phyloP scores from a whole-genome alignment of 2,888 invertebrate species.

The Lepidocyrtinus sp. region DNA sequence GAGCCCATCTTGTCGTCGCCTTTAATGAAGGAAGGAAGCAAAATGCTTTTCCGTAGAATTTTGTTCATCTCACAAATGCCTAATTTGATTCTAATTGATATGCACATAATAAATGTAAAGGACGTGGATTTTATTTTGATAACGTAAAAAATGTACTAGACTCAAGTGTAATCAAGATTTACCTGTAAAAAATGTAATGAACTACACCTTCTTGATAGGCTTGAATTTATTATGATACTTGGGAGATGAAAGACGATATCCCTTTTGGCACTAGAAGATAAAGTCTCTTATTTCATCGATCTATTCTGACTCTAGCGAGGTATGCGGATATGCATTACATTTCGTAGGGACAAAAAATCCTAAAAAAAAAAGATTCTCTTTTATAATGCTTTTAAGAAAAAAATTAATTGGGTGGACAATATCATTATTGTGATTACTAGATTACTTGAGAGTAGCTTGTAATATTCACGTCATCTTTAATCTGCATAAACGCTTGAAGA shows the following conservation, averaged over 20 bases:
- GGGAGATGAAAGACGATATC: background rate
- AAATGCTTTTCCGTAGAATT: no score
- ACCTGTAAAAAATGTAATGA: slow-evolving; percentile 1
- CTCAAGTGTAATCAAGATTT: no score
- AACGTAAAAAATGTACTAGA: no score
- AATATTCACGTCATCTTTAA: slow-evolving; percentile 22
- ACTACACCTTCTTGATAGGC: slow-evolving; percentile 7
- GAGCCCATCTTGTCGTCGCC: background rate
- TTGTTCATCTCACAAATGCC: background rate
- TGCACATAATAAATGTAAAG: background rate
- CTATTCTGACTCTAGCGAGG: background rate
- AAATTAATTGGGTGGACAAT: slow-evolving; percentile 14
- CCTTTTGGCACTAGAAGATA: no score
- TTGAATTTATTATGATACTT: background rate
- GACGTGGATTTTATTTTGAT: no score
- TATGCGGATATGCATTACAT: background rate
- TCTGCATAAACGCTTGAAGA: no score
- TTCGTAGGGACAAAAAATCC: background rate
- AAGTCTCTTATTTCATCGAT: no score
- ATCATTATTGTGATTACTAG: no score
- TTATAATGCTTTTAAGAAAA: background rate
- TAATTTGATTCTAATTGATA: background rate
- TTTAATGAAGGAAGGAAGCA: background rate
- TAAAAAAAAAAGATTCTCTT: background rate
- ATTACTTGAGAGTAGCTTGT: background rate